Evolutionary conservation across 2,113 vertebrate genomes (phyloP).

Genomic region (Scalopus aquaticus): DNA sequence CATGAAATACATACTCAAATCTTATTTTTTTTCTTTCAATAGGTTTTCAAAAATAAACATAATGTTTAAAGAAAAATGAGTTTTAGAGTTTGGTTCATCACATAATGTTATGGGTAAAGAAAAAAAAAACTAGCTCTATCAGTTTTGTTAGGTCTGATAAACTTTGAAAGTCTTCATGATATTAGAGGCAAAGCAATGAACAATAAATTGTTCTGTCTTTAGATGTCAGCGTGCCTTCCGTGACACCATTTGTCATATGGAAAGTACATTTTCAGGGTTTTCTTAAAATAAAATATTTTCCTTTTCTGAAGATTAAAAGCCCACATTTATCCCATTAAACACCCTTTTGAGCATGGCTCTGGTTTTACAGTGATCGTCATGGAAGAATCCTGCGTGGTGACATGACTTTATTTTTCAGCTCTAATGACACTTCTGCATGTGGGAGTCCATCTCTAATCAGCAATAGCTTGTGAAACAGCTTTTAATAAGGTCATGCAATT

Average conservation of each 20-base stretch:
- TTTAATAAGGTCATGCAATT: constrained; percentile 68
- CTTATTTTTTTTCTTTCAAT: constrained; percentile 12
- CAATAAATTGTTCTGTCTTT: constrained; percentile 42
- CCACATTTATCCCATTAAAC: neutral
- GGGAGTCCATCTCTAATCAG: constrained; percentile 53
- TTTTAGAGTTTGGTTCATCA: neutral
- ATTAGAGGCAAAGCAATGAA: constrained; percentile 27
- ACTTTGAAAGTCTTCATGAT: constrained; percentile 18
- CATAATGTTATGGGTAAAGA: neutral
- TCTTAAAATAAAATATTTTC: neutral
- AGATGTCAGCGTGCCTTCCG: neutral
- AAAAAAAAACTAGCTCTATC: neutral
- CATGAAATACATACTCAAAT: constrained; percentile 23
- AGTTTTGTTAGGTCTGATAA: constrained; percentile 19
- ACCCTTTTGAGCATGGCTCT: neutral
- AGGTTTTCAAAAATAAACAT: neutral
- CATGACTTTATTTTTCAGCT: constrained; percentile 46
- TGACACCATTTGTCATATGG: neutral
- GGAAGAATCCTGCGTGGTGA: neutral
- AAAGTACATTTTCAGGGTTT: constrained; percentile 13
- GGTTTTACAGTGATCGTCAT: neutral
- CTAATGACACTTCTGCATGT: constrained; percentile 12
- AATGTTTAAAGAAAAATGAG: constrained; percentile 45
- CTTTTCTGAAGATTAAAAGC: constrained; percentile 18
- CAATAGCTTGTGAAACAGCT: constrained; percentile 63